Evolutionary conservation across 2,113 vertebrate genomes (phyloP).

Genomic region (Notothenia rossii): DNA sequence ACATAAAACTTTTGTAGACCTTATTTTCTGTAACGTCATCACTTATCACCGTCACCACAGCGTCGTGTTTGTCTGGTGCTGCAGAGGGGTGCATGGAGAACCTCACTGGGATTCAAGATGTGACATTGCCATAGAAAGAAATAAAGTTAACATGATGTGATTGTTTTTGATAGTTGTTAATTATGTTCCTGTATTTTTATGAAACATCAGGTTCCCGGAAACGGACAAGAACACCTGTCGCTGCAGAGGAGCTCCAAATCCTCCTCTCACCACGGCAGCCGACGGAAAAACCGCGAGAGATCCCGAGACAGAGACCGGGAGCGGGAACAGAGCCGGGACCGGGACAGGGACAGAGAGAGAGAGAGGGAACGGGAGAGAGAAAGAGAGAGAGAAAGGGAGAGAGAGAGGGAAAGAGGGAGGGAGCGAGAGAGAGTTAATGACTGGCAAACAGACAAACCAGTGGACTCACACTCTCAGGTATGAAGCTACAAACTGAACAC

Average conservation of each 20-base stretch:
- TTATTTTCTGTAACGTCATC: slow-evolving; percentile 25
- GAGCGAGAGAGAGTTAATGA: slow-evolving; percentile 84
- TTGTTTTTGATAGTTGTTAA: not conserved
- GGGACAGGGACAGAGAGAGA: slow-evolving; percentile 78
- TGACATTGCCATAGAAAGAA: not conserved
- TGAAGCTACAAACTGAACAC: not conserved
- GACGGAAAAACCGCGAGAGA: slow-evolving; percentile 86
- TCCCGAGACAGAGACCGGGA: slow-evolving; percentile 82
- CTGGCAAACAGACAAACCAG: slow-evolving; percentile 93
- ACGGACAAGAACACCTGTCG: slow-evolving; percentile 92
- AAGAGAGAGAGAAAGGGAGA: slow-evolving; percentile 57
- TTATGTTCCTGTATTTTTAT: not conserved
- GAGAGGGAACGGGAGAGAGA: slow-evolving; percentile 79
- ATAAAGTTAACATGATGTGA: not conserved
- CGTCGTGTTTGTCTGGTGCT: slow-evolving; percentile 47
- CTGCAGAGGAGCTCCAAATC: slow-evolving; percentile 94
- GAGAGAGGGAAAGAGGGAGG: slow-evolving; percentile 75
- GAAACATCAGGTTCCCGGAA: slow-evolving; percentile 88
- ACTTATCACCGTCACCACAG: slow-evolving; percentile 34
- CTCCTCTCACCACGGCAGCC: slow-evolving; percentile 92
- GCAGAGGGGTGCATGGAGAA: slow-evolving; percentile 61
- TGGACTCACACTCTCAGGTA: slow-evolving; percentile 94
- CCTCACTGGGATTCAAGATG: slow-evolving; percentile 10
- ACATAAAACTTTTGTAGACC: not conserved
- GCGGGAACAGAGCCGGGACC: slow-evolving; percentile 75